Base-by-base conservation (phyloP, 2,888 invertebrate genomes). In the Pseudococcus longispinus region DNA sequence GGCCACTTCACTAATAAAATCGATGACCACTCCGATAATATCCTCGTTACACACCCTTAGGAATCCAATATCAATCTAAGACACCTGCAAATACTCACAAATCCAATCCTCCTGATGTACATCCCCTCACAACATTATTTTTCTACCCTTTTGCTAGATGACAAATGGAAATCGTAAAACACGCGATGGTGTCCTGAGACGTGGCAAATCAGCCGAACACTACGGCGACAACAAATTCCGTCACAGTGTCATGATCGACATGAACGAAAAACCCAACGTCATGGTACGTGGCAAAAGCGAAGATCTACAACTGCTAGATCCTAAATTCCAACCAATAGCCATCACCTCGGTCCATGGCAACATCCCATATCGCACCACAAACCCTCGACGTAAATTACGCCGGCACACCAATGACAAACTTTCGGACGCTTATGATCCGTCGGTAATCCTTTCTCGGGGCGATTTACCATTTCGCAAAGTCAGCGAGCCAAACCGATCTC, bases 291-390 rank as follows among this genome's bases (percentile, higher is more conserved):
- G 88, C 87, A 87, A 88, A 86, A 88, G 89, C 88, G 86, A 89
- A 88, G 88, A 88, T 44, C 83, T 87, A 23, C 88, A 92, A 91
- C 84, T 88, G n/a, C 90, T 91, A 91, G 88, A 92, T 92, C 1
- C 92, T 91, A 23, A 89, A 92, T 90, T 91, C 91, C 65, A 91
- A 90, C 95, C 95, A 0, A 94, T 95, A 11, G 95, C 95, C 37
- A 94, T 95, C 88, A 94, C 94, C 77, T 94, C 94, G 84, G 93
- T 94, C 91, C 94, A 94, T 91, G 95, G 94, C 89, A 95, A 95
- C 91, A 92, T 94, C 87, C 92, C 93, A 85, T 92, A 95, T 88
- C 94, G 94, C 89, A 94, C 94, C 90, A 94, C 94, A 89, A 95
- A 95, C 90, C 95, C 95, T 0, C 91, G 94, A 88, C 91, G 95